Evolutionary conservation across 2,888 invertebrate species (phyloP), one percentile per base, ranked within the genome.

Genomic region (Aplocera efformata): DNA sequence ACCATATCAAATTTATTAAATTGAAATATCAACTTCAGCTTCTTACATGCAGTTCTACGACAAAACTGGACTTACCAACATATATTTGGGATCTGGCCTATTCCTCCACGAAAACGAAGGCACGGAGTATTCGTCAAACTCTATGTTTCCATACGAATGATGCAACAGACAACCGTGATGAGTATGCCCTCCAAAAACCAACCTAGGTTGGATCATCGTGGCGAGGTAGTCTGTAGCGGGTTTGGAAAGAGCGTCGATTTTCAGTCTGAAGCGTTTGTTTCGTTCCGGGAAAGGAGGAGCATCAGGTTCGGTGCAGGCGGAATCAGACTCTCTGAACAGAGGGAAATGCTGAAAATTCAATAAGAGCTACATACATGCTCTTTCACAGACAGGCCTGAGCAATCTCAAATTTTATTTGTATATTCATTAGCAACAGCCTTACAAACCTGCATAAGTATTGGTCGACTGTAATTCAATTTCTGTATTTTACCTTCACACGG

Each of bases 71-170:
- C 89, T 89, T 82, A 98, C 98, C 91, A 98, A 77, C 69, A 96
- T 90, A 79, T 95, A 97, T 60, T 95, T 95, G 0, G 98, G 98
- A 81, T 95, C 94, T 46, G 94, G 90, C 67, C 95, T 96, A 78
- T 99, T 98, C 45, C 99, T 90, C 98, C 99, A 99, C 67, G 94
- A 98, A 68, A 98, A 99, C 3, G 98, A 98, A 0, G 98, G 93
- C 20, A 98, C 91, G 0, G 98, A 98, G 57, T 92, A 91, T 78
- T 96, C 95, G 28, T 90, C 80, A 53, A 92, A 72, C 88, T 91
- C 51, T 58, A 85, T 21, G 71, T 38, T 24, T 33, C 63, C 41
- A 56, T 72, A 67, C 11, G 62, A 46, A 62, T 92, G 92, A 29
- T 83, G 67, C 7, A 83, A 62, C 33, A 92, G 90, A 71, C 99